These are phyloP conservation scores for Dendrophyllia cribrosa DNA, from an alignment of 64 coral and sea anemone species.

Conservation along the genomic window DNA sequence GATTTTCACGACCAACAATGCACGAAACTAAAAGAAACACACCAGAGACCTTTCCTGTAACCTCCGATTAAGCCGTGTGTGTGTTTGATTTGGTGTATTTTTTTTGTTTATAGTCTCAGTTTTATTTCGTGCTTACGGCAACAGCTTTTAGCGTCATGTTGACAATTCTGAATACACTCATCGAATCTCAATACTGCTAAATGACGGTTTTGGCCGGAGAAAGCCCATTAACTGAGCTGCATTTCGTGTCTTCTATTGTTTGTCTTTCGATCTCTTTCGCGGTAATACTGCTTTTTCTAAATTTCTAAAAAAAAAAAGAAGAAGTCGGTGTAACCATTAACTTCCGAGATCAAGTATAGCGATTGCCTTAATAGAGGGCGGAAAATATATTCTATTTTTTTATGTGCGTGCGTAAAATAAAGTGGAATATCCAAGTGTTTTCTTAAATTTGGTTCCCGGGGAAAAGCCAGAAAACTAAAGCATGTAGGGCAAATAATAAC, in stretches of 20 bases:
- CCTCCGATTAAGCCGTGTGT: background rate
- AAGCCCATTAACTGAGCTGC: slow-evolving; percentile 16
- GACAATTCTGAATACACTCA: slow-evolving; percentile 52
- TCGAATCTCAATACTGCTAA: slow-evolving; percentile 54
- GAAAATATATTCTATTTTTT: no score
- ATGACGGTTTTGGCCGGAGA: slow-evolving; percentile 35
- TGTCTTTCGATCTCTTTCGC: background rate
- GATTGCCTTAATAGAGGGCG: no score
- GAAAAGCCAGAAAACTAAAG: background rate
- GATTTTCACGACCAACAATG: background rate
- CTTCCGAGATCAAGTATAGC: no score
- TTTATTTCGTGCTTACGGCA: slow-evolving; percentile 29
- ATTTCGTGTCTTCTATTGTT: slow-evolving; percentile 10
- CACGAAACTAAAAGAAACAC: background rate
- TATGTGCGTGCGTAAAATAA: background rate
- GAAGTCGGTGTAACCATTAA: no score
- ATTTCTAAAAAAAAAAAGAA: no score
- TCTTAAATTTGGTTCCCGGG: background rate
- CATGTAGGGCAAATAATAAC: slow-evolving; percentile 21
- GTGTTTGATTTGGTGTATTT: slow-evolving; percentile 6
- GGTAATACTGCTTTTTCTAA: background rate
- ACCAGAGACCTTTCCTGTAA: background rate
- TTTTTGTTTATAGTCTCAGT: background rate
- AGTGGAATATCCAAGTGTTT: background rate
- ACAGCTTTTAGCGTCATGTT: slow-evolving; percentile 61